A percentile compares a stretch with the other conserved stretches of the same genome.
Evolutionary conservation across 2,113 vertebrate genomes (phyloP).

Genomic region (Prolemur simus): DNA sequence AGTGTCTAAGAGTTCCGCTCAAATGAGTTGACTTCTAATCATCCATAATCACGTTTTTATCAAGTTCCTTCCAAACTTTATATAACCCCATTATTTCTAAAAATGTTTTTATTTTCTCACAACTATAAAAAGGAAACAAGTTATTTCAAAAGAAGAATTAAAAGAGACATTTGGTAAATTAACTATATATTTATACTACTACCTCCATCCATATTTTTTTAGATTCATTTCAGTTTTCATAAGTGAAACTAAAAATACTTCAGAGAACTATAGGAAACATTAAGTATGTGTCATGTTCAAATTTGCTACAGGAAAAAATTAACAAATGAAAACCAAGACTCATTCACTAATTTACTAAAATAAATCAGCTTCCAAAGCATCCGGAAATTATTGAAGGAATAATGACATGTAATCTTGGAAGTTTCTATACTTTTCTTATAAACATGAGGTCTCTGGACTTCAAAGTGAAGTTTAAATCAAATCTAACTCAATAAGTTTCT

Average conservation of each 20-base stretch:
- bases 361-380: slow-evolving; percentile 51
- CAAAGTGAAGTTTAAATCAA: slow-evolving; percentile 67
- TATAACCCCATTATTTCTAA: slow-evolving; percentile 2
- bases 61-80: slow-evolving; percentile 28
- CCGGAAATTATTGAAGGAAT: neutral
- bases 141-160: slow-evolving; percentile 35
- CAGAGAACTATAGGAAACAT: neutral
- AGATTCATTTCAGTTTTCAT: slow-evolving; percentile 23
- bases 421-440: slow-evolving; percentile 66
- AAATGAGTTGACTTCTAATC: neutral
- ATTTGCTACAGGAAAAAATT: slow-evolving; percentile 42
- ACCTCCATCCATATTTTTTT: neutral
- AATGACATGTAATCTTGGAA: slow-evolving; percentile 62
- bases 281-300: neutral
- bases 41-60: neutral
- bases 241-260: slow-evolving; percentile 61
- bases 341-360: slow-evolving; percentile 54
- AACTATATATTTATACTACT: neutral
- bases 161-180: neutral
- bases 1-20: neutral
- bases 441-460: slow-evolving; percentile 66
- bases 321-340: slow-evolving; percentile 45
- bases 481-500: slow-evolving; percentile 63
- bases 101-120: neutral
- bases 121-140: neutral